These are phyloP conservation scores for Drosophila sechellia DNA, from an alignment of 1,140 invertebrate species.

Conservation along the genomic window DNA sequence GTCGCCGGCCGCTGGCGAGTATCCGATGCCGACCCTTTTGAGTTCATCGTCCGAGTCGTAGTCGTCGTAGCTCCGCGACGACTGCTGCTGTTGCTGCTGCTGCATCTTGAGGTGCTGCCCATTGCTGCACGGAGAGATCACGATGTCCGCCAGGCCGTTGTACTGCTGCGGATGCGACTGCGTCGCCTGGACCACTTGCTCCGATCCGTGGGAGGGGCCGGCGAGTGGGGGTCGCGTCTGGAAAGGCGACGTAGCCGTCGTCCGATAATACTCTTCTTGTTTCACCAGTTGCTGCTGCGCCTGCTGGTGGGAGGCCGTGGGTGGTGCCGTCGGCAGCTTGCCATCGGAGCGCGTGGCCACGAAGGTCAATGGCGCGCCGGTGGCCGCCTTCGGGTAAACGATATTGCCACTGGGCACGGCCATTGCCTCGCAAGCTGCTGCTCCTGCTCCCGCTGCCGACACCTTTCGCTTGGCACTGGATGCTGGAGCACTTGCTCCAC, in stretches of 20 bases:
- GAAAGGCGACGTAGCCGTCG: slow-evolving; percentile 82
- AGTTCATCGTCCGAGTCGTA: slow-evolving; percentile 96
- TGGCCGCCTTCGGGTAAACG: slow-evolving; percentile 57
- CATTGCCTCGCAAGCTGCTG: slow-evolving; percentile 24
- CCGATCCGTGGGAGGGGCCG: slow-evolving; percentile 40
- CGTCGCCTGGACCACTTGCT: slow-evolving; percentile 26
- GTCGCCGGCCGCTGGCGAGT: slow-evolving; percentile 91
- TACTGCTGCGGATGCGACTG: slow-evolving; percentile 50
- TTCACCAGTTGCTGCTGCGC: slow-evolving; percentile 56
- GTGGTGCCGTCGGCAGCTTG: slow-evolving; percentile 60
- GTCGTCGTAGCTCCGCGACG: slow-evolving; percentile 91
- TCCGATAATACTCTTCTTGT: slow-evolving; percentile 84
- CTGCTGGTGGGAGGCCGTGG: slow-evolving; percentile 37
- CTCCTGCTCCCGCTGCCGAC: slow-evolving; percentile 8
- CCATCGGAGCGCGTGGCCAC: slow-evolving; percentile 71
- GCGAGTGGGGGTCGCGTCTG: slow-evolving; percentile 63
- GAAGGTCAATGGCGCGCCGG: slow-evolving; percentile 46
- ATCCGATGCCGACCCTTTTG: slow-evolving; percentile 93
- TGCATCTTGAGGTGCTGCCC: slow-evolving; percentile 79
- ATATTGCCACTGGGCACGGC: slow-evolving; percentile 43
- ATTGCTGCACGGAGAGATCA: slow-evolving; percentile 82
- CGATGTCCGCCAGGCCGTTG: slow-evolving; percentile 75
- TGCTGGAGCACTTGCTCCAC: slow-evolving; percentile 20
- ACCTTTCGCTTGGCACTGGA: slow-evolving; percentile 47
- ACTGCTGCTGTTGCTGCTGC: slow-evolving; percentile 64